A percentile compares a stretch with the other conserved stretches of the same genome.
These are phyloP conservation scores for Sturmia bella DNA, from an alignment of 2,888 invertebrate genomes.

Conservation along the genomic window DNA sequence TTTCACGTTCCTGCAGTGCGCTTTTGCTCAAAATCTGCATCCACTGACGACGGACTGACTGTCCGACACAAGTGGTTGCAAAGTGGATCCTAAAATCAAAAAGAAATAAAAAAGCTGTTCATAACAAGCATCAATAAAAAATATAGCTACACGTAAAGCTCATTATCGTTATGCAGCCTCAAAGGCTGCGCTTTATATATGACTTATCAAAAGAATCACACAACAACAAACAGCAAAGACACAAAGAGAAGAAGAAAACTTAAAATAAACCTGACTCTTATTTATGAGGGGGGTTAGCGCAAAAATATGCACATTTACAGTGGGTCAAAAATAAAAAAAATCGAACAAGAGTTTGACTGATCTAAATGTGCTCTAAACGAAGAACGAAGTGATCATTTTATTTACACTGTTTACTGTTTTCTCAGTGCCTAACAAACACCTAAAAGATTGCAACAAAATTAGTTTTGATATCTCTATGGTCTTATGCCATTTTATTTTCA, in stretches of 20 bases:
- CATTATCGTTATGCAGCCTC: constrained; percentile 66
- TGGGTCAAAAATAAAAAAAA: neutral
- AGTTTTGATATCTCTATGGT: too few species aligned
- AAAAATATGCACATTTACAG: too few species aligned
- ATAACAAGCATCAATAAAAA: constrained; percentile 69
- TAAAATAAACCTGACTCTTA: constrained; percentile 61
- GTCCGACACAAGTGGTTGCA: constrained; percentile 18
- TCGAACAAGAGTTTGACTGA: too few species aligned
- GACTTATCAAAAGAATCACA: constrained; percentile 24
- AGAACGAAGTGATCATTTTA: too few species aligned
- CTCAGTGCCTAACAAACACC: too few species aligned
- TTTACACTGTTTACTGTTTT: too few species aligned
- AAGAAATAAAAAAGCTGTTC: constrained; percentile 39
- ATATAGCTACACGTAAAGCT: constrained; percentile 70
- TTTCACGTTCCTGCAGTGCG: neutral
- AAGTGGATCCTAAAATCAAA: constrained; percentile 31
- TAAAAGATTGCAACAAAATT: too few species aligned
- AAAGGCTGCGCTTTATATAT: constrained; percentile 66
- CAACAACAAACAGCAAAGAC: constrained; percentile 18
- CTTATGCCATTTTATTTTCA: too few species aligned
- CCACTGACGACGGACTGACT: constrained; percentile 30
- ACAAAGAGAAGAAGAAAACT: constrained; percentile 4
- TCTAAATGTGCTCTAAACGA: too few species aligned
- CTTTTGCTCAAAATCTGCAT: neutral
- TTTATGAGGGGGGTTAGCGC: constrained; percentile 57